Conservation (phyloP, 2,888 invertebrate genomes). For the Hypomecis atomaria region DNA sequence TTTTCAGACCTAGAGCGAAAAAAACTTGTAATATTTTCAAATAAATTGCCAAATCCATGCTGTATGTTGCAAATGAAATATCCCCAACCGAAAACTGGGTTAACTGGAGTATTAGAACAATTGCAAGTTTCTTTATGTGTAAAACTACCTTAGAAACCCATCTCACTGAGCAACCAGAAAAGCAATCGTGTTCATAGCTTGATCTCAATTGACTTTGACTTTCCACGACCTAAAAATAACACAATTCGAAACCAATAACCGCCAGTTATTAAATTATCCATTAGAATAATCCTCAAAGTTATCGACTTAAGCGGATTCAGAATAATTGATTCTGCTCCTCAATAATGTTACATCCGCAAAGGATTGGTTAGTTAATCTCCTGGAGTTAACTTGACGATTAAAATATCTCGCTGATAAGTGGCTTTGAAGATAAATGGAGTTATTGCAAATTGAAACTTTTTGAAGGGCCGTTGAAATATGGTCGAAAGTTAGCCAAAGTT, state of each 20-base stretch:
- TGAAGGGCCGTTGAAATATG: slow-evolving; percentile 23
- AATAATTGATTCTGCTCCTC: slow-evolving; percentile 57
- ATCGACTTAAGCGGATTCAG: slow-evolving; percentile 50
- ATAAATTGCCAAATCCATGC: too few species aligned
- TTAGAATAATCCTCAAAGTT: slow-evolving; percentile 55
- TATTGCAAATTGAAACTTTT: slow-evolving; percentile 24
- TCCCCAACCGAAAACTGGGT: too few species aligned
- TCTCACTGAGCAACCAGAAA: not conserved
- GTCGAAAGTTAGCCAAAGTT: slow-evolving; percentile 6
- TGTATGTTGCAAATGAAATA: too few species aligned
- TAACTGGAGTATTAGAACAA: too few species aligned
- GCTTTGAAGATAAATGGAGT: slow-evolving; percentile 34
- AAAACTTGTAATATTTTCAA: too few species aligned
- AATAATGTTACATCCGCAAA: slow-evolving; percentile 46
- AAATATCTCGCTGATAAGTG: slow-evolving; percentile 42
- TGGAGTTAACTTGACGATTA: slow-evolving; percentile 38
- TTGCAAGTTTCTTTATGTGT: too few species aligned
- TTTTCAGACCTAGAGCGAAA: too few species aligned
- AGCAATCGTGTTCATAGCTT: not conserved
- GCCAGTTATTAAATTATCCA: slow-evolving; percentile 55
- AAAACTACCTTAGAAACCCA: too few species aligned
- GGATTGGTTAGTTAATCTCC: slow-evolving; percentile 52
- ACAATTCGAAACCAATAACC: slow-evolving; percentile 5
- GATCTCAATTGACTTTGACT: too few species aligned
- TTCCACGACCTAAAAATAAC: slow-evolving; percentile 4